Percentiles rank a stretch among this genome's conserved stretches.
phyloP scores from a whole-genome alignment of 2,888 invertebrate species.

The Archips crataeganus region DNA sequence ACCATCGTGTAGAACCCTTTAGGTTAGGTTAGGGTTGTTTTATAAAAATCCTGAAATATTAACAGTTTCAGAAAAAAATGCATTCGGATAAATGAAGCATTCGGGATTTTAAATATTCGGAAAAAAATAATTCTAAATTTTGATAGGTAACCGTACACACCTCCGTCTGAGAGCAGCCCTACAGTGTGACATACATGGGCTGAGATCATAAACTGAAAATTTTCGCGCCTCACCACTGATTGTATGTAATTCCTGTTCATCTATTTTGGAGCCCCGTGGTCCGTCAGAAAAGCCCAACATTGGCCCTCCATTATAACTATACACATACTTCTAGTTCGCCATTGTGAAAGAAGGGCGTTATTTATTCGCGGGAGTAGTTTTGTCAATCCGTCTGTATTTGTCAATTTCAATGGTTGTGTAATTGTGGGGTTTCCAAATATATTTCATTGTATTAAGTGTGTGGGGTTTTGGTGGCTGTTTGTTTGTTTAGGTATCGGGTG shows the following conservation, averaged over 20 bases:
- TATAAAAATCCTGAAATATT: too few relatives aligned
- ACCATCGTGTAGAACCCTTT: too few relatives aligned
- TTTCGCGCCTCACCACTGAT: too few relatives aligned
- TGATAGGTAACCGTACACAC: too few relatives aligned
- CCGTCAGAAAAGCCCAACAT: slow-evolving; percentile 2
- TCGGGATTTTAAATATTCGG: too few relatives aligned
- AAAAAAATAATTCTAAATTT: too few relatives aligned
- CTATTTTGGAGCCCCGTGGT: neutral
- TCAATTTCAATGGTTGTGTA: slow-evolving; percentile 38
- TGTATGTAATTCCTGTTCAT: neutral
- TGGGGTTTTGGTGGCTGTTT: neutral
- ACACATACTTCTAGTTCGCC: slow-evolving; percentile 2
- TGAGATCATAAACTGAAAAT: too few relatives aligned
- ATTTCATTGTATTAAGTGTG: neutral
- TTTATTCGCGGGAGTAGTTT: slow-evolving; percentile 42
- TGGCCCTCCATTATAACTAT: slow-evolving; percentile 1
- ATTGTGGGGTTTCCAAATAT: slow-evolving; percentile 25
- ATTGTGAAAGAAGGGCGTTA: slow-evolving; percentile 36
- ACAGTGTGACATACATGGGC: too few relatives aligned
- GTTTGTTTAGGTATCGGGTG: neutral
- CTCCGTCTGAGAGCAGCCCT: too few relatives aligned
- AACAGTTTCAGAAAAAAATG: too few relatives aligned
- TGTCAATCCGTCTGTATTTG: slow-evolving; percentile 41
- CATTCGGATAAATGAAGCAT: too few relatives aligned
- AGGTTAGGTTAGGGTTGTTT: too few relatives aligned